Conservation (phyloP, 1,140 invertebrate species). For the Pantala flavescens region DNA sequence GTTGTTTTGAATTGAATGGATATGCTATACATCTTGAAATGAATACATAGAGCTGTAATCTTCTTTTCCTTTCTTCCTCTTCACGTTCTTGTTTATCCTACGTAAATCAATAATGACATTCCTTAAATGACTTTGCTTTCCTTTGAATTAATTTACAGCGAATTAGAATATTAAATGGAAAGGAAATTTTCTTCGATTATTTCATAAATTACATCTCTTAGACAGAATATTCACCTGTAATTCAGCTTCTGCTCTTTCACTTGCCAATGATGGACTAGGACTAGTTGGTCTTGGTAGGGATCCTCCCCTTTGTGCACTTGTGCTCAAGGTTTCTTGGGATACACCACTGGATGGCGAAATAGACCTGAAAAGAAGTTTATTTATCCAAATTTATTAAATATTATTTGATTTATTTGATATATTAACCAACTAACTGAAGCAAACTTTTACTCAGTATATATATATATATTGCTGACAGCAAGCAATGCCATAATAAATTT, state of each 20-base stretch:
- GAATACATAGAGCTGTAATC: conserved; percentile 96
- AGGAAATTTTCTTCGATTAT: not conserved
- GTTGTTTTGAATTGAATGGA: conserved; percentile 98
- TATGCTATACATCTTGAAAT: conserved; percentile 96
- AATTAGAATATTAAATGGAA: not conserved
- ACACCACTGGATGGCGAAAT: conserved; percentile 51
- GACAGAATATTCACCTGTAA: conserved; percentile 37
- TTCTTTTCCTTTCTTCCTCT: conserved; percentile 84
- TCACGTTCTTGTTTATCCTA: conserved; percentile 63
- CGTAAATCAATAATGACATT: not conserved
- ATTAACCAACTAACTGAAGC: too few species aligned
- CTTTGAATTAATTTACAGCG: too few species aligned
- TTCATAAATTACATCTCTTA: not conserved
- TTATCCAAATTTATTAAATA: too few species aligned
- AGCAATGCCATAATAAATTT: too few species aligned
- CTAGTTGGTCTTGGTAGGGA: conserved; percentile 66
- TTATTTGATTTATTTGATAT: too few species aligned
- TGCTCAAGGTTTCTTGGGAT: conserved; percentile 43
- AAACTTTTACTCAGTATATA: too few species aligned
- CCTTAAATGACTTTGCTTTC: too few species aligned
- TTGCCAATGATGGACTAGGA: conserved; percentile 69
- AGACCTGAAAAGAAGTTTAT: conserved; percentile 30
- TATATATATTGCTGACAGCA: too few species aligned
- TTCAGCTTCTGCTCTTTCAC: conserved; percentile 62
- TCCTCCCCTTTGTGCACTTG: conserved; percentile 29